Base-by-base conservation (phyloP, 1,140 invertebrate species). In the Neuroterus valhalla region DNA sequence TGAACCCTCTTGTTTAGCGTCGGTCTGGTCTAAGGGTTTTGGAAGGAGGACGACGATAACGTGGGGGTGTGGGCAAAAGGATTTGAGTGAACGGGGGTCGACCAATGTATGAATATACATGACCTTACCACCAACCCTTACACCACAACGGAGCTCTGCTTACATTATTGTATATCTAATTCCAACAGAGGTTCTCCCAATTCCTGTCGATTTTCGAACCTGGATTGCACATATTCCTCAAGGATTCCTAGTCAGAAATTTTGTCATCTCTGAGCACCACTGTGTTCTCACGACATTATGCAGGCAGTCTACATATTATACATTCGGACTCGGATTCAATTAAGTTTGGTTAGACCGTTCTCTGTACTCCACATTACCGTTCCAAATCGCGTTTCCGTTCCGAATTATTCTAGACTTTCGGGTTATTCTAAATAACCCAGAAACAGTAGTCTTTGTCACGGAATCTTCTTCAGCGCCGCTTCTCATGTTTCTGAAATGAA, bases 91-190 rank as follows among this genome's bases (percentile, higher is more conserved):
- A 82, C 78, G 80, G 74, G 78, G 71, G 71, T 70, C 62, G 70
- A 70, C 45, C 85, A 81, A 86, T 85, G 85, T 87, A 90, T 90
- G 89, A 90, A 90, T 90, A 90, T 90, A 90, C 89, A 90, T 90
- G 89, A 89, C 89, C 88, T 86, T 87, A 87, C 85, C 86, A 78
- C 86, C 87, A 88, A 87, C 88, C 88, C 88, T 89, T 88, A 84
- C 87, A 87, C 87, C 88, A 83, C 87, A 88, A 88, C 89, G 85
- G 84, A 85, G 85, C 84, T 90, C 89, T 89, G 89, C 89, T 90
- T 90, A 90, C 89, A 90, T 90, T 90, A 90, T 90, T 90, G 89
- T 90, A 90, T 90, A 90, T 90, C 89, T 89, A 90, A 90, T 90
- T 90, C 89, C 80, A 76, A 82, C 84, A 84, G 83, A 83, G 88